A percentile compares a stretch with the other conserved stretches of the same genome.
phyloP scores from a whole-genome alignment of 2,888 invertebrate genomes.

The Acanthosepion pharaonis region DNA sequence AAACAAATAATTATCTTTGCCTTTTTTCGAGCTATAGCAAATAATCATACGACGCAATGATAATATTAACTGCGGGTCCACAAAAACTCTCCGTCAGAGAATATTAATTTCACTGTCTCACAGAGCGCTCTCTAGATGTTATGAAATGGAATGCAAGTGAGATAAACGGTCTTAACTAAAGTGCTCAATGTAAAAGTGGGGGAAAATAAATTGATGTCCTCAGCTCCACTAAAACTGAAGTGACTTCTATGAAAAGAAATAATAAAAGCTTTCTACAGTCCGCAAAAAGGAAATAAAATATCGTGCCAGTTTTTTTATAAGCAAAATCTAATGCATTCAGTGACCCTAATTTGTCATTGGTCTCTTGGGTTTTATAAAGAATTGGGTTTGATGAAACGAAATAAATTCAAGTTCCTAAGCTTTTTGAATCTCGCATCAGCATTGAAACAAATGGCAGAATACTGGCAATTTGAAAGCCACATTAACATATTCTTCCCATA shows the following conservation, averaged over 20 bases:
- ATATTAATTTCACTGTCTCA: no score
- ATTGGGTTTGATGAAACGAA: not conserved
- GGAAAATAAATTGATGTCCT: no score
- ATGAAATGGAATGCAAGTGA: no score
- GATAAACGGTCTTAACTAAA: no score
- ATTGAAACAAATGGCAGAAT: not conserved
- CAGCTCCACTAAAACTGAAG: not conserved
- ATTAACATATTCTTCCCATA: not conserved
- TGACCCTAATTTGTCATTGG: not conserved
- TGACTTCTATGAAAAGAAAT: not conserved
- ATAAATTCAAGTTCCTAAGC: not conserved
- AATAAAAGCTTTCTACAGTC: not conserved
- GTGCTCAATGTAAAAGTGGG: no score
- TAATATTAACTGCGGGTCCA: no score
- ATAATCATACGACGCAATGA: no score
- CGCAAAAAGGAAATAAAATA: not conserved
- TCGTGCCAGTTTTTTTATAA: not conserved
- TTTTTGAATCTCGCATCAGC: not conserved
- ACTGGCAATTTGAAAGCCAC: not conserved
- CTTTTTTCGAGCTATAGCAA: no score
- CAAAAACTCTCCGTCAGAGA: no score
- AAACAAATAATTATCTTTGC: no score
- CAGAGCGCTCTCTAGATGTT: no score
- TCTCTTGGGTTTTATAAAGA: not conserved
- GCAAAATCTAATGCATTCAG: not conserved